These are phyloP conservation scores for Xiphophorus maculatus DNA, from an alignment of 2,113 vertebrate species.

Conservation along the genomic window DNA sequence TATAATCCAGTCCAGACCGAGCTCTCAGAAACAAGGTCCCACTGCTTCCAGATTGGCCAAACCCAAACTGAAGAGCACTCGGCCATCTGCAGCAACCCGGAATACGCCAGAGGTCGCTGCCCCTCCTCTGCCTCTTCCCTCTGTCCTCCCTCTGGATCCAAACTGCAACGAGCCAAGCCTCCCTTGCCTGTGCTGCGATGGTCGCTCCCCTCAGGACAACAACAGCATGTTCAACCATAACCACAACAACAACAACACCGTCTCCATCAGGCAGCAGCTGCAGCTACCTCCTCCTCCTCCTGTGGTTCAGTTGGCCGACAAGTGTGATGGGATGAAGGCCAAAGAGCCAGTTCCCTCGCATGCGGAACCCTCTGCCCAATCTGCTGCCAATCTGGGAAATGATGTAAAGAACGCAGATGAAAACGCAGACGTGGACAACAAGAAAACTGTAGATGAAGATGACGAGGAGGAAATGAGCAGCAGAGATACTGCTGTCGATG, in stretches of 20 bases:
- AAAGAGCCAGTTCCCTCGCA: slow-evolving; percentile 42
- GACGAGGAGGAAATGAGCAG: slow-evolving; percentile 69
- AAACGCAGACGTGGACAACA: slow-evolving; percentile 52
- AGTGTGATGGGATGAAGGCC: slow-evolving; percentile 54
- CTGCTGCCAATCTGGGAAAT: slow-evolving; percentile 44
- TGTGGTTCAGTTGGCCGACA: slow-evolving; percentile 50
- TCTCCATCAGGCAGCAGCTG: slow-evolving; percentile 76
- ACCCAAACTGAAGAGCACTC: slow-evolving; percentile 69
- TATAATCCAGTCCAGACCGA: slow-evolving; percentile 61
- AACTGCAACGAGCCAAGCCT: slow-evolving; percentile 92
- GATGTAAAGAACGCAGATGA: slow-evolving; percentile 43
- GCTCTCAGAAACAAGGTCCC: slow-evolving; percentile 60
- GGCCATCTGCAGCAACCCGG: slow-evolving; percentile 24
- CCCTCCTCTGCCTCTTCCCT: slow-evolving; percentile 45
- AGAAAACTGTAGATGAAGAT: slow-evolving; percentile 61
- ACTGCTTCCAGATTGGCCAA: slow-evolving; percentile 56
- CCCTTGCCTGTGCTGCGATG: slow-evolving; percentile 88
- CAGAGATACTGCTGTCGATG: slow-evolving; percentile 70
- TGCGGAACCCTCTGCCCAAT: slow-evolving; percentile 32
- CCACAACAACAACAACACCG: slow-evolving; percentile 83
- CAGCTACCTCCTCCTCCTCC: slow-evolving; percentile 71
- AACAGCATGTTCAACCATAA: slow-evolving; percentile 84
- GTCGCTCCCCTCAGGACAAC: slow-evolving; percentile 77
- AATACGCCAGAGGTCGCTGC: slow-evolving; percentile 37
- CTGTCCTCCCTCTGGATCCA: slow-evolving; percentile 82